Percentiles rank a stretch among this genome's conserved stretches.
These are phyloP conservation scores for Myotis daubentonii DNA, from an alignment of 2,797 vertebrate species.

Conservation along the genomic window DNA sequence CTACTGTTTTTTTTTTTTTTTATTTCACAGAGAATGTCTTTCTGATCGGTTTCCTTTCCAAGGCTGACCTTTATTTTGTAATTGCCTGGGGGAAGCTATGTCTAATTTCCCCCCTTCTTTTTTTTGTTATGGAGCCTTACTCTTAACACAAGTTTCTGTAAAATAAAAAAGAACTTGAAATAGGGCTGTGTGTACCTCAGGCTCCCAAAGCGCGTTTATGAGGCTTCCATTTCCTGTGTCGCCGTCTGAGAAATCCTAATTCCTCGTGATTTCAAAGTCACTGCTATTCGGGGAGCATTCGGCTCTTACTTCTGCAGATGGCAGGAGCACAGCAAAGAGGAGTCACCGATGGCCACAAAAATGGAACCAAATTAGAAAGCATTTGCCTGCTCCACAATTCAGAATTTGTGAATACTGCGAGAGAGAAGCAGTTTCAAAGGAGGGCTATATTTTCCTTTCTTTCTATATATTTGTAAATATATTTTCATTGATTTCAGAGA, in stretches of 20 bases:
- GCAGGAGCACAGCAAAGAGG: not conserved
- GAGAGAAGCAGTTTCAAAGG: not conserved
- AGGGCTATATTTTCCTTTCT: not conserved
- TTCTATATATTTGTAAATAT: too few species aligned
- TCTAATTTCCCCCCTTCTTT: slow-evolving; percentile 42
- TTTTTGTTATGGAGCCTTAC: slow-evolving; percentile 20
- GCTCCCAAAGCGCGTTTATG: not conserved
- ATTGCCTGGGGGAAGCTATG: slow-evolving; percentile 16
- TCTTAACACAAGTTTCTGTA: slow-evolving; percentile 38
- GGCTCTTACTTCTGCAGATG: not conserved
- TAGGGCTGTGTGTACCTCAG: not conserved
- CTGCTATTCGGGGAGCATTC: not conserved
- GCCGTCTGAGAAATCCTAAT: not conserved
- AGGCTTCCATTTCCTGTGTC: not conserved
- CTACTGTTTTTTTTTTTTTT: not conserved
- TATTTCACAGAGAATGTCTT: not conserved
- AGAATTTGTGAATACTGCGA: not conserved
- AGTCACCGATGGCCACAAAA: not conserved
- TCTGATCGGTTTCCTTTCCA: not conserved
- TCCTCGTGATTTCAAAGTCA: not conserved
- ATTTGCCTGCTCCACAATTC: not conserved
- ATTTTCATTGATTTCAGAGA: too few species aligned
- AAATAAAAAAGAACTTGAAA: not conserved
- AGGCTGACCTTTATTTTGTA: slow-evolving; percentile 64
- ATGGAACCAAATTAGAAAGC: slow-evolving; percentile 59